Base-by-base conservation (phyloP, 2,888 invertebrate genomes). In the Eupithecia centaureata region DNA sequence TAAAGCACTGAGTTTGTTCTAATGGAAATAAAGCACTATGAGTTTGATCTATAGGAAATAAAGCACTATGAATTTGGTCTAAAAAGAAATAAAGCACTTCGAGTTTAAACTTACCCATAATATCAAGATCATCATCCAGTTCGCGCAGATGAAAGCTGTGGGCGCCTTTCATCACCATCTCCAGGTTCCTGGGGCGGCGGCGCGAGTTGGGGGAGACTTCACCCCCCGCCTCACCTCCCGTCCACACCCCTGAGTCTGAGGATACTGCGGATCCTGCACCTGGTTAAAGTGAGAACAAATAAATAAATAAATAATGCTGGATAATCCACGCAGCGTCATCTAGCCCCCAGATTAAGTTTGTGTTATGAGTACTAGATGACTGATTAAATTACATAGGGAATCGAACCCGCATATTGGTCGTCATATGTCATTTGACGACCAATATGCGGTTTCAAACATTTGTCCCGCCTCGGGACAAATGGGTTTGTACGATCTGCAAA, bases 101-200 rank as follows among this genome's bases (percentile, higher is more conserved):
- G n/a, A n/a, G n/a, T n/a, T n/a, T 13, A 2, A 10, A 27, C 82
- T 77, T 69, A 93, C 94, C 94, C 93, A 94, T 91, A 65, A 94
- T 92, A 79, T 94, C 94, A 18, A 94, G 81, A 71, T 94, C 93
- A 25, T 86, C 84, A 68, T 87, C 87, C 60, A 96, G 88, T 79
- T 97, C 97, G 32, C 95, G 90, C 2, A 97, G 95, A 75, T 97
- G 96, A 86, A 97, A 97, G 75, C 94, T 95, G 79, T 96, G 96
- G 0, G 96, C 93, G 57, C 95, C 96, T 51, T 94, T 94, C 88
- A 96, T 95, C 38, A 96, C 95, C 94, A 97, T 95, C 85, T 96
- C 95, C 52, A 97, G 87, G 82, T 95, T 96, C 61, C 97, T 93
- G 0, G 96, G 95, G 70, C 95, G 94, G 8, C 94, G 87, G 22